Conservation (phyloP, 2,797 vertebrate species). For the Pseudochromis fuscus region DNA sequence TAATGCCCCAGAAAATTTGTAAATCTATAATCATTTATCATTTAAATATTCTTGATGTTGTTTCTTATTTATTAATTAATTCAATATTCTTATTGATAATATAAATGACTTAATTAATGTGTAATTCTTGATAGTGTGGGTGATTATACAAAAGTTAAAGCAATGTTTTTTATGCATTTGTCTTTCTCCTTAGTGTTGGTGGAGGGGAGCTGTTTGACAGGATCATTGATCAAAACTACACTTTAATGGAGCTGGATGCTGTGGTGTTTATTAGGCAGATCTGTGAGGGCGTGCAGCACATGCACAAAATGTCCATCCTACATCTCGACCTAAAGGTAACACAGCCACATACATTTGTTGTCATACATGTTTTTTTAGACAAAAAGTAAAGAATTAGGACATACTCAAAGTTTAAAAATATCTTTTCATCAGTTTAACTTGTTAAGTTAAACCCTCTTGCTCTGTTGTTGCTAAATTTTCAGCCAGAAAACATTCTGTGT, state of each 20-base stretch:
- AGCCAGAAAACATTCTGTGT: slow-evolving; percentile 99
- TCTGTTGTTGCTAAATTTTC: slow-evolving; percentile 56
- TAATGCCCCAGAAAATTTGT: too few species aligned
- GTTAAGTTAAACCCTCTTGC: background rate
- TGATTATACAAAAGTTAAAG: background rate
- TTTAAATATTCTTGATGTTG: background rate
- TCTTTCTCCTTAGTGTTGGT: slow-evolving; percentile 86
- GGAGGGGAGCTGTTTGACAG: slow-evolving; percentile 98
- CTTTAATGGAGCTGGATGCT: slow-evolving; percentile 91
- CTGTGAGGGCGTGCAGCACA: slow-evolving; percentile 94
- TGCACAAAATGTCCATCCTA: slow-evolving; percentile 98
- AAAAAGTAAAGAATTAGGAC: too few species aligned
- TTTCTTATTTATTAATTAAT: background rate
- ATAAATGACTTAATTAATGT: background rate
- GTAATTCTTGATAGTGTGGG: background rate
- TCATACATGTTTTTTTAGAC: background rate
- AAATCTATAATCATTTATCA: too few species aligned
- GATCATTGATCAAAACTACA: slow-evolving; percentile 91
- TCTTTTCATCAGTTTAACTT: too few species aligned
- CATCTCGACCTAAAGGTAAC: slow-evolving; percentile 97
- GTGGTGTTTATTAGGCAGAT: slow-evolving; percentile 94
- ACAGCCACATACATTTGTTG: background rate
- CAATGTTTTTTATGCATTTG: slow-evolving; percentile 16
- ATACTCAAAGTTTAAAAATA: background rate
- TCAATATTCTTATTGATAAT: background rate